phyloP scores from a whole-genome alignment of 2,888 invertebrate species.

The Andrena haemorrhoa region DNA sequence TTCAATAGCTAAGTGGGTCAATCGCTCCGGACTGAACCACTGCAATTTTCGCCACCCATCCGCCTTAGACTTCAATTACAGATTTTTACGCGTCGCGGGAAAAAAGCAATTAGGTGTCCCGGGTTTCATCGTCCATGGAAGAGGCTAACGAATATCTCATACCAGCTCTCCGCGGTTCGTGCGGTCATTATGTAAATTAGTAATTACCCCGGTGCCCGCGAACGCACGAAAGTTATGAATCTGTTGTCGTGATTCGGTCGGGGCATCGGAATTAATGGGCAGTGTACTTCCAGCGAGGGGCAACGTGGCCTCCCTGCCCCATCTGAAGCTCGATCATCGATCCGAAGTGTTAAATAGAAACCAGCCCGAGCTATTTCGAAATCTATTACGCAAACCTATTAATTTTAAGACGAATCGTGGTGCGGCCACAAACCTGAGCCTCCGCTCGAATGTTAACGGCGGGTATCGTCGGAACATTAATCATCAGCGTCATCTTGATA shows the following conservation, averaged over 20 bases:
- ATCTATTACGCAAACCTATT: conserved; percentile 60
- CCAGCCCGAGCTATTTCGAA: conserved; percentile 21
- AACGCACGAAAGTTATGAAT: conserved; percentile 46
- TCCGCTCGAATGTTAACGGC: conserved; percentile 19
- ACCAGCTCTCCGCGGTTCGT: conserved; percentile 40
- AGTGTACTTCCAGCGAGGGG: conserved; percentile 17
- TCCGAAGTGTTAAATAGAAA: conserved; percentile 24
- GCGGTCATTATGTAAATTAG: conserved; percentile 75
- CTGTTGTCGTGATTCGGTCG: conserved; percentile 25
- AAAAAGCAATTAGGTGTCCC: conserved; percentile 29
- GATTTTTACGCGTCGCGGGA: conserved; percentile 34
- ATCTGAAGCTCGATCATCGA: not conserved
- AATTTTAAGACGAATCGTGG: conserved; percentile 44
- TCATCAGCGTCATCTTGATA: conserved; percentile 55
- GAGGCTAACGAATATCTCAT: conserved; percentile 19
- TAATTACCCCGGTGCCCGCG: conserved; percentile 64
- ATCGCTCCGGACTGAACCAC: not conserved
- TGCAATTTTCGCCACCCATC: conserved; percentile 9
- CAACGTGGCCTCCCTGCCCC: not conserved
- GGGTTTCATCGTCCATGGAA: conserved; percentile 12
- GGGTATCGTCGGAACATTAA: conserved; percentile 46
- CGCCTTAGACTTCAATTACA: conserved; percentile 41
- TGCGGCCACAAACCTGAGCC: not conserved
- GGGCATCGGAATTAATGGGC: conserved; percentile 18
- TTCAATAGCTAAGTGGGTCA: no score